Evolutionary conservation across 2,113 vertebrate genomes (phyloP).

Genomic region (Vulpes vulpes): DNA sequence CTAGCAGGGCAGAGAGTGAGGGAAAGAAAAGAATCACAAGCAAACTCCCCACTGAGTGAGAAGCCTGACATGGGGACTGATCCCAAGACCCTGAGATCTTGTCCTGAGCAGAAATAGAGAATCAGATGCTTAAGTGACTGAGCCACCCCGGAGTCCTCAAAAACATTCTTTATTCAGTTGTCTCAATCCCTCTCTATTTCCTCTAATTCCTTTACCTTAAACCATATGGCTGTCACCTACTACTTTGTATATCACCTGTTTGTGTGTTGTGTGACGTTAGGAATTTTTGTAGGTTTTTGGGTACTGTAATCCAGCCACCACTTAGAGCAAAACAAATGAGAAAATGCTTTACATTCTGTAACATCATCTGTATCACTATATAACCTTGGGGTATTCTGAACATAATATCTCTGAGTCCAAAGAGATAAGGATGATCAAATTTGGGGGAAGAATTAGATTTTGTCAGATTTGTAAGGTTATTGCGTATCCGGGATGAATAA

Average conservation of each 20-base stretch:
- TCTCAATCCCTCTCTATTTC: background rate
- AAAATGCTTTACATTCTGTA: background rate
- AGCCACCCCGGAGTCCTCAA: background rate
- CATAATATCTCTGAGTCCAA: conserved; percentile 9
- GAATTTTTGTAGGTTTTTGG: background rate
- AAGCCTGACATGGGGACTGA: background rate
- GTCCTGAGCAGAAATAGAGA: background rate
- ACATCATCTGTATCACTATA: background rate
- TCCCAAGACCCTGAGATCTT: background rate
- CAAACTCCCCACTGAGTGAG: background rate
- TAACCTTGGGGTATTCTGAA: background rate
- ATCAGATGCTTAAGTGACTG: background rate
- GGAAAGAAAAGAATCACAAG: background rate
- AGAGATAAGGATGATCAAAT: conserved; percentile 31
- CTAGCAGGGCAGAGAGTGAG: background rate
- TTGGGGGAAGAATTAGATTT: background rate
- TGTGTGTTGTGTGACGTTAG: background rate
- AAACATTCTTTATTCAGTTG: background rate
- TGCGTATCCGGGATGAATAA: conserved; percentile 11
- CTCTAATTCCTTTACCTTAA: background rate
- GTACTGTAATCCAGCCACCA: background rate
- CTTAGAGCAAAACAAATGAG: background rate
- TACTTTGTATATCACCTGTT: background rate
- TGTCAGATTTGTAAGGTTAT: background rate
- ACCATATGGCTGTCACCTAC: background rate